Evolutionary conservation across 2,797 vertebrate genomes (phyloP).

Genomic region (Anguilla anguilla): DNA sequence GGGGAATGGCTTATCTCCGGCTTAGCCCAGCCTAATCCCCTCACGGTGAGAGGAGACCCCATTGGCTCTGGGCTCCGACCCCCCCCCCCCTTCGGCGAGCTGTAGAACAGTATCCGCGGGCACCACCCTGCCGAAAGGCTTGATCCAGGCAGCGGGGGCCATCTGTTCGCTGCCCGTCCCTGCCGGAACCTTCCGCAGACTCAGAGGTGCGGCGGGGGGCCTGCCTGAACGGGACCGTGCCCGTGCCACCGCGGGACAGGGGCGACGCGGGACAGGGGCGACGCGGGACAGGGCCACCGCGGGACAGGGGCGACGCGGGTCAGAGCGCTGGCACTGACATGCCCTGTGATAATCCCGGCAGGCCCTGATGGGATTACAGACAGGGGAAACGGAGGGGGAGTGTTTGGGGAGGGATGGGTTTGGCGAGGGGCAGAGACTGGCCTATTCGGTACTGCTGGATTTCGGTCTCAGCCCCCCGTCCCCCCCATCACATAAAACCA

Average conservation of each 20-base stretch:
- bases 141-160: slow-evolving; percentile 59
- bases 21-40: slow-evolving; percentile 60
- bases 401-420: background rate
- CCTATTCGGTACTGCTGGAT: no score
- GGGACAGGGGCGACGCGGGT: no score
- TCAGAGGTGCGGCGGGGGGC: background rate
- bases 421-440: background rate
- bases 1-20: background rate
- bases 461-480: background rate
- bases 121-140: slow-evolving; percentile 50
- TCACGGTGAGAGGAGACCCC: slow-evolving; percentile 52
- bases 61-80: slow-evolving; percentile 47
- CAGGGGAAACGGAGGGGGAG: background rate
- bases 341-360: slow-evolving; percentile 13
- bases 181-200: background rate
- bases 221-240: background rate
- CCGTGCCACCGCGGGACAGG: no score
- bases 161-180: slow-evolving; percentile 58
- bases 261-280: no score
- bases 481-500: no score
- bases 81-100: slow-evolving; percentile 53
- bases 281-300: no score
- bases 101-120: slow-evolving; percentile 52
- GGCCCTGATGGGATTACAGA: background rate
- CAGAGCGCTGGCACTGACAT: background rate